Conservation (phyloP, 2,888 invertebrate species). For the Eristalis tenax region DNA sequence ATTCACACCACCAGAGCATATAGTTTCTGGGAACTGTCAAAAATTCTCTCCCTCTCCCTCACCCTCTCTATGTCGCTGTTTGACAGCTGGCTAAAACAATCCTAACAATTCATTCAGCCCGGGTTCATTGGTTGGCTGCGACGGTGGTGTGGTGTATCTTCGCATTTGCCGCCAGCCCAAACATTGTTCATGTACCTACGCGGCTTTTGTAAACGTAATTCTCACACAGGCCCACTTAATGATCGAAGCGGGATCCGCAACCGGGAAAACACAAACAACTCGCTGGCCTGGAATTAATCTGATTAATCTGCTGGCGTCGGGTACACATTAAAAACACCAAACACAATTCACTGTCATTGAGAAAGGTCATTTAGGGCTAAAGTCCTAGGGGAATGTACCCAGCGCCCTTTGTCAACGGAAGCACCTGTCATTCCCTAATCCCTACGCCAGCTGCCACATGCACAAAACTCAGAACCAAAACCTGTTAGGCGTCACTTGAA, state of each 20-base stretch:
- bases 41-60: conserved; percentile 39
- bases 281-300: background rate
- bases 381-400: conserved; percentile 40
- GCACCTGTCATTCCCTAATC: conserved; percentile 49
- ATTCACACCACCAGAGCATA: conserved; percentile 18
- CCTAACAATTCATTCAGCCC: conserved; percentile 47
- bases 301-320: background rate
- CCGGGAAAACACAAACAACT: background rate
- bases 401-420: conserved; percentile 20
- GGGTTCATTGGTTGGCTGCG: conserved; percentile 29
- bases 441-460: conserved; percentile 51
- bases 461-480: conserved; percentile 37
- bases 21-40: conserved; percentile 28
- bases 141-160: background rate
- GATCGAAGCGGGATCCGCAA: background rate
- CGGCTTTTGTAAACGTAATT: background rate
- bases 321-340: conserved; percentile 28
- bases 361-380: conserved; percentile 70
- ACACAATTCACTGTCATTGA: conserved; percentile 70
- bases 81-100: conserved; percentile 30
- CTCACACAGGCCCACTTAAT: background rate
- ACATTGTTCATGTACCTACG: background rate
- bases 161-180: conserved; percentile 22
- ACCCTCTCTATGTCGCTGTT: conserved; percentile 36
- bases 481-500: conserved; percentile 18